A percentile compares a stretch with the other conserved stretches of the same genome.
Conservation (phyloP, 53 echinoderm and acorn worm species). For the Apostichopus leukothele region DNA sequence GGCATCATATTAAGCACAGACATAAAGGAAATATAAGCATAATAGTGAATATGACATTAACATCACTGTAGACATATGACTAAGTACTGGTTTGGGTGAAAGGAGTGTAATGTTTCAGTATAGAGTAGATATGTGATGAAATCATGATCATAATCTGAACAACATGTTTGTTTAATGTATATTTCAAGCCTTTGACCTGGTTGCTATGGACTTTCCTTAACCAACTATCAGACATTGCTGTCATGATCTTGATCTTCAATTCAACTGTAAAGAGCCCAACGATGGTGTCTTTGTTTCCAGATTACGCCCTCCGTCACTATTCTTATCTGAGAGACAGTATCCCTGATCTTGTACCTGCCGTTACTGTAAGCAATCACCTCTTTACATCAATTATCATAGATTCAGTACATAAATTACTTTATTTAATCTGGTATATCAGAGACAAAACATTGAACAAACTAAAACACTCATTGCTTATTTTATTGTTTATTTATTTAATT, state of each 20-base stretch:
- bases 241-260: slow-evolving; percentile 95
- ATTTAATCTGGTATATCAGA: neutral
- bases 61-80: too few relatives aligned
- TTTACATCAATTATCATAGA: neutral
- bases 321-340: slow-evolving; percentile 91
- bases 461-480: neutral
- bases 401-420: neutral
- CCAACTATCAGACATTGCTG: slow-evolving; percentile 71
- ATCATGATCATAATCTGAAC: too few relatives aligned
- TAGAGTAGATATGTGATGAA: too few relatives aligned
- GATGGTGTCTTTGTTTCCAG: slow-evolving; percentile 89
- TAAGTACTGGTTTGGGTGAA: too few relatives aligned
- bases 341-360: slow-evolving; percentile 81
- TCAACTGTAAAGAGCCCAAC: slow-evolving; percentile 83
- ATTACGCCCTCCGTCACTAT: slow-evolving; percentile 92
- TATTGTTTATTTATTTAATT: neutral
- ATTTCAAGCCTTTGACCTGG: neutral
- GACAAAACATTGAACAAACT: neutral
- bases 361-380: slow-evolving; percentile 63
- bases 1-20: too few relatives aligned
- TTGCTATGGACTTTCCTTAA: slow-evolving; percentile 20
- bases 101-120: too few relatives aligned
- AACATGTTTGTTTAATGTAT: too few relatives aligned
- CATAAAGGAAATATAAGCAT: too few relatives aligned
- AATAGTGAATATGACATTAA: too few relatives aligned